Base-by-base conservation (phyloP, 2,113 vertebrate genomes). In the Xiphophorus couchianus region DNA sequence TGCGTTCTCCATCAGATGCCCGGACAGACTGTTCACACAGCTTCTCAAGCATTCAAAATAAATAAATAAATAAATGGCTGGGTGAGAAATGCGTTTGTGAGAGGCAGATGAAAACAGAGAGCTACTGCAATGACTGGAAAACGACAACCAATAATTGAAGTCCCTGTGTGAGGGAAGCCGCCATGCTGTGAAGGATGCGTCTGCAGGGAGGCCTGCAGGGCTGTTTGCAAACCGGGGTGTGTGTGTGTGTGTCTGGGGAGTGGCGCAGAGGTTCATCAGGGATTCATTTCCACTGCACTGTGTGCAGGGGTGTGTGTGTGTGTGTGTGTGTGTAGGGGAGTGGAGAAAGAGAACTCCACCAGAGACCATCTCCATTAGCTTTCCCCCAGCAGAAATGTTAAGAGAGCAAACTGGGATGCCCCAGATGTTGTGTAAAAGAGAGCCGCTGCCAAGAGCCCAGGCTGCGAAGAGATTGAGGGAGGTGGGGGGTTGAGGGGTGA, bases 201-300 rank as follows among this genome's bases (percentile, higher is more conserved):
- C 82, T 80, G 79, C 7, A 75, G 39, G 66, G 63, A 70, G 62
- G 31, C n/a, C 77, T 71, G 66, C 66, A 71, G 78, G 82, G 62
- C 58, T 71, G 66, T 74, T 74, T 86, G 74, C 62, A 27, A 51
- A 72, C 17, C 29, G 31, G 30, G 62, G 22, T 17, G 15, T 35
- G 33, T 35, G 33, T 35, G 33, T 33, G 33, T 33, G 33, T 8
- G 33, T 35, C 69, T 79, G 25, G 27, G 73, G 35, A 33, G 62
- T 2, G 15, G 48, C 19, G 6, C 19, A 54, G 54, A 61, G 28
- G 54, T 62, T 61, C 51, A 69, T 68, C 25, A 14, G 67, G 63
- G 70, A 73, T 80, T 80, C 33, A 62, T 71, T 77, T 63, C 15
- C 29, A 31, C 66, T 51, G 65, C 72, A 64, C 54, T 37, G 9